Base-by-base conservation (phyloP, 2,113 vertebrate genomes). In the Platichthys flesus region DNA sequence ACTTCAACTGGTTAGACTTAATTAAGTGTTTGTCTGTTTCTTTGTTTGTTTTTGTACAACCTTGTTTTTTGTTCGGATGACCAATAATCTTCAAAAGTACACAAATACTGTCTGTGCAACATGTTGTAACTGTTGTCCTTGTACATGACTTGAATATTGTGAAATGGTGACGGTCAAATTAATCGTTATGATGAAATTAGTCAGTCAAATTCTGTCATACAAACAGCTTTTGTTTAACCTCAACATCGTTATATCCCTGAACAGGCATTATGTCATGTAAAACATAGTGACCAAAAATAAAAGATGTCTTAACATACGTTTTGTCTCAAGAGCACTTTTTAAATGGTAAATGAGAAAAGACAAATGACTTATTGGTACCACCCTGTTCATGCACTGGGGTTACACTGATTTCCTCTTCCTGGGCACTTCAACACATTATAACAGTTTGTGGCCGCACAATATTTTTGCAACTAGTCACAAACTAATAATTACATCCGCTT, bases 131-230 rank as follows among this genome's bases (percentile, higher is more conserved):
- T 90, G 79, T 83, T 83, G 82, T 93, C 74, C 62, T 87, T 90
- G 82, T 91, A 92, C 91, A 86, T 93, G 92, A 94, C 93, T 91
- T 93, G 91, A 93, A 93, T 76, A 92, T 94, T 92, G 90, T 93
- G 91, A 94, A 91, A 90, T 69, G 58, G 71, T 89, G 82, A 89
- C 79, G 85, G 89, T 94, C 91, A 91, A 94, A 93, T 88, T 93
- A 88, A 93, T 78, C 57, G 16, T 89, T 84, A 83, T 65, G 74
- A 89, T 51, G 71, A 89, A 87, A 84, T 52, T 74, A 85, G 84
- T 92, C 87, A 91, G 79, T 82, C 79, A 67, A 88, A 90, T 83
- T 85, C 72, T 90, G 89, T 86, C 82, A 87, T 69, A 45, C 69
- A 78, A 90, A 84, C 82, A 81, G 78, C 87, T 91, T 90, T 71